phyloP scores from a whole-genome alignment of 2,113 vertebrate species.

The Protobothrops mucrosquamatus region DNA sequence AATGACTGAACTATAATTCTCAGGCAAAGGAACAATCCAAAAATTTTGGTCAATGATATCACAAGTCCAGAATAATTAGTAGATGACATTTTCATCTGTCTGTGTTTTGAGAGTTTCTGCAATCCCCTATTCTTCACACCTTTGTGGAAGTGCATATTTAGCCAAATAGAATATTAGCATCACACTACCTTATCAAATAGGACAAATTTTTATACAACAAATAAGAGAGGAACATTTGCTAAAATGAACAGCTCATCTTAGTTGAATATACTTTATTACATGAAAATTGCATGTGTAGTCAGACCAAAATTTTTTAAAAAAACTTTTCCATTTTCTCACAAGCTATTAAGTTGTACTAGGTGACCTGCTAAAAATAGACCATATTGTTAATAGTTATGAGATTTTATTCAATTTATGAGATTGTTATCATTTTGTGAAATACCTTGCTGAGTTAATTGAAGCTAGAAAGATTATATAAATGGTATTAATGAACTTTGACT shows the following conservation, averaged over 20 bases:
- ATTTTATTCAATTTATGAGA: constrained; percentile 89
- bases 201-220: not conserved
- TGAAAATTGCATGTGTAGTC: constrained; percentile 71
- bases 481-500: constrained; percentile 88
- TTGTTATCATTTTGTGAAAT: constrained; percentile 83
- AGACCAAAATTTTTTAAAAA: constrained; percentile 59
- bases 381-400: constrained; percentile 88
- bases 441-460: constrained; percentile 87
- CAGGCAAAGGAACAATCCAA: not conserved
- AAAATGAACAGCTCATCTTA: not conserved
- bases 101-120: not conserved
- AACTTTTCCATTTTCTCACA: constrained; percentile 73
- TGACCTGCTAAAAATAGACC: constrained; percentile 85
- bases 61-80: not conserved
- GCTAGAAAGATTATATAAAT: constrained; percentile 86
- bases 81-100: not conserved
- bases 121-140: not conserved
- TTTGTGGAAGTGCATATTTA: not conserved
- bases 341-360: constrained; percentile 85
- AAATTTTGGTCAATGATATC: not conserved
- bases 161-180: not conserved
- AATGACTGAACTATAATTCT: not conserved
- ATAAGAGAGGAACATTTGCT: not conserved
- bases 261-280: constrained; percentile 60
- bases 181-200: not conserved